Evolutionary conservation across 2,797 vertebrate species (phyloP), one percentile per base, ranked within the genome.

Genomic region (Pachyuromys duprasi): DNA sequence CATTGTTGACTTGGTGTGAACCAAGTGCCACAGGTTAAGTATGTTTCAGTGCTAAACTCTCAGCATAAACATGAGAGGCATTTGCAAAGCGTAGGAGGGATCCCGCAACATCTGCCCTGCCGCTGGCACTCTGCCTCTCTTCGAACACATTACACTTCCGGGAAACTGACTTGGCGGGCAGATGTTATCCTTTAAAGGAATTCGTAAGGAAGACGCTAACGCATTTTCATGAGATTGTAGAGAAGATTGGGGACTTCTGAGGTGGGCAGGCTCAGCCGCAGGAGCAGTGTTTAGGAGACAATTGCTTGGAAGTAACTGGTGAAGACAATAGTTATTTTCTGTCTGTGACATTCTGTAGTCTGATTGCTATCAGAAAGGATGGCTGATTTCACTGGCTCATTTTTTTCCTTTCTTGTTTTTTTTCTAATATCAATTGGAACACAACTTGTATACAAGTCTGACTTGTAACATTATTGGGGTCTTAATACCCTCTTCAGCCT

Each of bases 301-400:
- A 94, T 87, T 92, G 74, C 60, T 95, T 75, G 75, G 88, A 96
- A 95, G 67, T 60, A 93, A 94, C 70, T 53, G 72, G 63, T 80
- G 82, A 94, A 95, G 70, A 92, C 88, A 86, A 81, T 53, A 72
- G 62, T 80, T 95, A 91, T 91, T 97, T 96, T 82, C 84, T 45
- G 13, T 78, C 57, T 86, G 76, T 91, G 84, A 93, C 86, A 86
- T 42, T 76, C 49, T 67, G 14, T n/a, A 69, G 72, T 81, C 72
- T 96, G 92, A 89, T 55, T 82, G 42, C 63, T 96, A 4, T 63
- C 39, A 42, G 65, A 89, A 78, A n/a, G 39, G 42, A 62, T 55
- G 39, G 55, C 3, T 63, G 57, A 67, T 17, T 86, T 49, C 89
- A 79, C 81, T 89, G 69, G 13, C 49, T 93, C 83, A 69, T 65